A percentile compares a stretch with the other conserved stretches of the same genome.
These are phyloP conservation scores for Caenorhabditis sp. DNA, from an alignment of 2,888 invertebrate species.

Conservation along the genomic window DNA sequence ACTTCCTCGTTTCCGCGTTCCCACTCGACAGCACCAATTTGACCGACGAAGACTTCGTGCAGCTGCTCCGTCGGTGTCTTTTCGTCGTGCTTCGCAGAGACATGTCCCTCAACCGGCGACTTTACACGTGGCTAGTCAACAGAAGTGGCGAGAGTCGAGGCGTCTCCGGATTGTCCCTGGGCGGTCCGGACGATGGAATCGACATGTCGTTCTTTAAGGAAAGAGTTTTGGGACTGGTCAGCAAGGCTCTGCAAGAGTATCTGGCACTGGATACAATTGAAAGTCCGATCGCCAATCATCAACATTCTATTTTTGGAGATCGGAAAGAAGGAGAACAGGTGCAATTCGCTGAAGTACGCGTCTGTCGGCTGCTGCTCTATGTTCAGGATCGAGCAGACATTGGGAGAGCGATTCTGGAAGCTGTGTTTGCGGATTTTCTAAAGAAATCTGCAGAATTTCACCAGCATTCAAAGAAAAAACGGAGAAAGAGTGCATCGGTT, in stretches of 20 bases:
- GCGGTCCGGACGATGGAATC: constrained; percentile 57
- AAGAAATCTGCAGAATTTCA: constrained; percentile 71
- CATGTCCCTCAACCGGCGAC: constrained; percentile 89
- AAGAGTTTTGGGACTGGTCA: constrained; percentile 59
- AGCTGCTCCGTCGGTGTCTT: constrained; percentile 80
- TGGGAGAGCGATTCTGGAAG: constrained; percentile 86
- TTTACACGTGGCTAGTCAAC: constrained; percentile 87
- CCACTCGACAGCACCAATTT: constrained; percentile 86
- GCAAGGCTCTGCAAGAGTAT: constrained; percentile 61
- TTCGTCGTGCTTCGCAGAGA: constrained; percentile 86
- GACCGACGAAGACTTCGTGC: constrained; percentile 71
- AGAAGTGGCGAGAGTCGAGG: constrained; percentile 60
- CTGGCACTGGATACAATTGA: constrained; percentile 71
- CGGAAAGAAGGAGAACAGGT: constrained; percentile 66
- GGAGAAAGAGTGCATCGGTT: constrained; percentile 1
- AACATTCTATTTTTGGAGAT: constrained; percentile 47
- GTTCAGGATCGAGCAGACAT: constrained; percentile 91
- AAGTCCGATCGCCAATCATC: constrained; percentile 56
- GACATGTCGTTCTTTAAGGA: constrained; percentile 65
- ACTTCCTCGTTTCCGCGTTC: constrained; percentile 88
- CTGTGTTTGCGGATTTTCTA: constrained; percentile 87
- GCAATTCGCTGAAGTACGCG: constrained; percentile 79
- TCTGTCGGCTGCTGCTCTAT: constrained; percentile 87
- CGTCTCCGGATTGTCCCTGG: constrained; percentile 43
- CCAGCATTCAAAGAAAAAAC: constrained; percentile 78